These are phyloP conservation scores for Drosophila merina DNA, from an alignment of 2,888 invertebrate species.

Conservation along the genomic window DNA sequence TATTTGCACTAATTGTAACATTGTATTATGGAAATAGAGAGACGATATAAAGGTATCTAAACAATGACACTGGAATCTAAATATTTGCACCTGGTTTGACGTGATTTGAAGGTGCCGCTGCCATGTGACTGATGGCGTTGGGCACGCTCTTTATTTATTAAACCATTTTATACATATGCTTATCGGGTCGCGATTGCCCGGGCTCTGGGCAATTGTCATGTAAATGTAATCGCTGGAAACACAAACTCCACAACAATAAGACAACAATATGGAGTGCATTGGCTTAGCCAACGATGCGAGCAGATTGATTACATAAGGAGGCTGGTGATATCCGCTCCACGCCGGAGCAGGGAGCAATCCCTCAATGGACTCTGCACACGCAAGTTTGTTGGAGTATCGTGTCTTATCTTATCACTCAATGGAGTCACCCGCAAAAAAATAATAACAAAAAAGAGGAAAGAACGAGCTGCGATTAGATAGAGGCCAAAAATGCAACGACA, in stretches of 20 bases:
- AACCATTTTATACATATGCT: constrained; percentile 48
- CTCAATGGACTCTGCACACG: constrained; percentile 45
- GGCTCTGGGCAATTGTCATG: constrained; percentile 47
- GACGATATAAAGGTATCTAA: constrained; percentile 5
- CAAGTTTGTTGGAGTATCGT: constrained; percentile 15
- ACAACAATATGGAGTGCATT: constrained; percentile 61
- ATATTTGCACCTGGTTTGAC: constrained; percentile 18
- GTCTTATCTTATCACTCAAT: constrained; percentile 60
- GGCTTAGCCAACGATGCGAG: constrained; percentile 58
- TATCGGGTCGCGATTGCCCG: constrained; percentile 47
- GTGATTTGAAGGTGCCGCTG: constrained; percentile 15
- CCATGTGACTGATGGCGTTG: constrained; percentile 23
- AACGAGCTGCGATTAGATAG: constrained; percentile 57
- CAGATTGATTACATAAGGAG: constrained; percentile 36
- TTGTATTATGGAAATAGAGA: neutral
- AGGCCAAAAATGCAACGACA: constrained; percentile 36
- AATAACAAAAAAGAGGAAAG: neutral
- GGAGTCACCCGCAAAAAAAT: constrained; percentile 50
- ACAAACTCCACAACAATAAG: constrained; percentile 37
- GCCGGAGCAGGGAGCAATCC: neutral
- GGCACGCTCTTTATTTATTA: constrained; percentile 1
- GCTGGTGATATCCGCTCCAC: constrained; percentile 16
- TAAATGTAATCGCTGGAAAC: constrained; percentile 49
- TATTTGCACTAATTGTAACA: neutral
- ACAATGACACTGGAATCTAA: constrained; percentile 5